phyloP scores from a whole-genome alignment of 1,140 invertebrate species.

The Nomia melanderi region DNA sequence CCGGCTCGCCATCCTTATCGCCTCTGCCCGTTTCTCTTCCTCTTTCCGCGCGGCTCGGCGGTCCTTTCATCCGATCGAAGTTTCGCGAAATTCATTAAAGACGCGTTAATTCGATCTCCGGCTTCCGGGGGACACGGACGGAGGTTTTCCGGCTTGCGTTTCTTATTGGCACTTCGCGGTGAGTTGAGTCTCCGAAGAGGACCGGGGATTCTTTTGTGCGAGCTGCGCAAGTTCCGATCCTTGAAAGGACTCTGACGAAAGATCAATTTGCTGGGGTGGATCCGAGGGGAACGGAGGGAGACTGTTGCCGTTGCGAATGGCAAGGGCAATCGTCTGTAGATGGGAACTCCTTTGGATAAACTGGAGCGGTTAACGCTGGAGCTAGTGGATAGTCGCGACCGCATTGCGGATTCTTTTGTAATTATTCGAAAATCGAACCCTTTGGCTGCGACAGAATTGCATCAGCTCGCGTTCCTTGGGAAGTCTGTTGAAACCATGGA shows the following conservation, averaged over 20 bases:
- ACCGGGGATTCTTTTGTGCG: constrained; percentile 8
- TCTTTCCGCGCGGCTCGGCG: background rate
- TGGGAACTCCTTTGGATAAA: no score
- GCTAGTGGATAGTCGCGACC: no score
- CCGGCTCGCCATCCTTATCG: background rate
- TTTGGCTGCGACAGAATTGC: no score
- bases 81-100: constrained; percentile 46
- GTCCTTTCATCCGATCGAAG: constrained; percentile 31
- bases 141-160: constrained; percentile 4
- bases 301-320: background rate
- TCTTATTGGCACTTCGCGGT: no score
- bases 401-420: no score
- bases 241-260: background rate
- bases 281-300: background rate
- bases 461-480: no score
- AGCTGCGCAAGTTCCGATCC: no score
- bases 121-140: constrained; percentile 27
- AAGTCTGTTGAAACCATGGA: no score
- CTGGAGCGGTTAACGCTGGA: no score
- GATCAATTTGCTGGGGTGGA: background rate
- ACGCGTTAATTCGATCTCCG: constrained; percentile 29
- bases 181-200: no score
- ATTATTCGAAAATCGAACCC: no score
- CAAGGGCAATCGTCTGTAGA: no score
- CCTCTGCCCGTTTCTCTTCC: background rate